Evolutionary conservation across 2,113 vertebrate genomes (phyloP).

Genomic region (Zapornia atra): DNA sequence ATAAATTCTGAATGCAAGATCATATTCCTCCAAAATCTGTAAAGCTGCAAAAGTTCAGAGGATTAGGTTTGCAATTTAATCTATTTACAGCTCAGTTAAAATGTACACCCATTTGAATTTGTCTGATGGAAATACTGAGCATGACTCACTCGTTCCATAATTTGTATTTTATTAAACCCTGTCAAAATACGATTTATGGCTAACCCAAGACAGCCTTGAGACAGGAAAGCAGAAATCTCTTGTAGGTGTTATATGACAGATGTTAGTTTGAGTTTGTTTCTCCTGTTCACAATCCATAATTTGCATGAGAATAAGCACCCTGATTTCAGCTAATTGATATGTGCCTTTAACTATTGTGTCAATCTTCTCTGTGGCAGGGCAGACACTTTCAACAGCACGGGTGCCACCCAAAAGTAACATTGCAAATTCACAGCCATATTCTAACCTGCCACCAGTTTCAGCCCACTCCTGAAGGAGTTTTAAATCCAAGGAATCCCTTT

Average conservation of each 20-base stretch:
- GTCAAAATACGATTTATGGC: slow-evolving; percentile 67
- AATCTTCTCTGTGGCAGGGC: not conserved
- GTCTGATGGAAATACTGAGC: slow-evolving; percentile 25
- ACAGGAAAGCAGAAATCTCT: slow-evolving; percentile 48
- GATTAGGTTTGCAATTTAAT: slow-evolving; percentile 21
- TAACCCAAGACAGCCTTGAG: slow-evolving; percentile 35
- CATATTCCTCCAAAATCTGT: not conserved
- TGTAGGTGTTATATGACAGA: slow-evolving; percentile 61
- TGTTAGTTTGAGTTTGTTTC: slow-evolving; percentile 44
- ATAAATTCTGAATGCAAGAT: not conserved
- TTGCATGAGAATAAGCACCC: slow-evolving; percentile 56
- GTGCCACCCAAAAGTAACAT: not conserved
- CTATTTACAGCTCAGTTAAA: slow-evolving; percentile 41
- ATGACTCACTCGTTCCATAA: slow-evolving; percentile 51
- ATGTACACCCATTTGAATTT: not conserved
- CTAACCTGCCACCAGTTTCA: not conserved
- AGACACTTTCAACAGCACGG: not conserved
- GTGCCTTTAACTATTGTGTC: slow-evolving; percentile 12
- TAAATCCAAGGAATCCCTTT: not conserved
- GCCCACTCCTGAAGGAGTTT: not conserved
- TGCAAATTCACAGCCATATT: not conserved
- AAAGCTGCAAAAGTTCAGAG: slow-evolving; percentile 11
- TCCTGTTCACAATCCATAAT: slow-evolving; percentile 9
- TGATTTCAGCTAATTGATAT: slow-evolving; percentile 62
- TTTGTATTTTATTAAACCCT: slow-evolving; percentile 68